Conservation (phyloP, 1,140 invertebrate genomes). For the Eumeta japonica region DNA sequence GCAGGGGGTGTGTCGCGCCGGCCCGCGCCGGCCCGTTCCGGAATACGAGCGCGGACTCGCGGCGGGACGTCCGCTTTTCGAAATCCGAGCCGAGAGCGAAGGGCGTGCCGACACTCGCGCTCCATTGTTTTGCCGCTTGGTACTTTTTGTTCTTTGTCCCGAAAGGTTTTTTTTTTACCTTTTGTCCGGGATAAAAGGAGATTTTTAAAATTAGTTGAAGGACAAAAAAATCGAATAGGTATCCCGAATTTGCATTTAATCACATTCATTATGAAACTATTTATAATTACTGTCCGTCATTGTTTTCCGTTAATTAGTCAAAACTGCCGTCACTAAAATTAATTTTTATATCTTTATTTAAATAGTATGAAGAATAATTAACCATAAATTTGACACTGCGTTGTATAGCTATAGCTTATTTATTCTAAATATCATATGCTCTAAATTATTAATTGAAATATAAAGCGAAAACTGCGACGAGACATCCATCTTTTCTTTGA, state of each 20-base stretch:
- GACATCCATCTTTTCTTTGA: constrained; percentile 27
- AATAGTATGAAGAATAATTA: too few species aligned
- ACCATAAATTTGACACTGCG: background rate
- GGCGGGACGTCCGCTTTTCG: constrained; percentile 4
- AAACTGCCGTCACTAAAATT: too few species aligned
- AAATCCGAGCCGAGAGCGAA: background rate
- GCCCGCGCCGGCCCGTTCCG: constrained; percentile 13
- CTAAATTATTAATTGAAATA: background rate
- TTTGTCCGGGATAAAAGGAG: constrained; percentile 22
- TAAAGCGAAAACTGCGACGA: constrained; percentile 16
- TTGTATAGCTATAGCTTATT: background rate
- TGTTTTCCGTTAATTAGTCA: too few species aligned
- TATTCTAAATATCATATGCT: too few species aligned
- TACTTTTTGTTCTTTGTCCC: constrained; percentile 26
- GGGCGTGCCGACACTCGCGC: too few species aligned
- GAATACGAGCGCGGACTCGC: constrained; percentile 10
- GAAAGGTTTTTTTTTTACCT: constrained; percentile 31
- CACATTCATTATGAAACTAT: too few species aligned
- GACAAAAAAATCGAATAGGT: background rate
- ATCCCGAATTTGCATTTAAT: too few species aligned
- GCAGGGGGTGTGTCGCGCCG: constrained; percentile 12
- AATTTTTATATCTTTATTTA: too few species aligned
- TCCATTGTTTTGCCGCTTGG: constrained; percentile 8
- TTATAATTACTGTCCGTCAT: too few species aligned
- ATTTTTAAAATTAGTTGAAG: constrained; percentile 16